Conservation (phyloP, 1,140 invertebrate species). For the Drosophila jambulina region DNA sequence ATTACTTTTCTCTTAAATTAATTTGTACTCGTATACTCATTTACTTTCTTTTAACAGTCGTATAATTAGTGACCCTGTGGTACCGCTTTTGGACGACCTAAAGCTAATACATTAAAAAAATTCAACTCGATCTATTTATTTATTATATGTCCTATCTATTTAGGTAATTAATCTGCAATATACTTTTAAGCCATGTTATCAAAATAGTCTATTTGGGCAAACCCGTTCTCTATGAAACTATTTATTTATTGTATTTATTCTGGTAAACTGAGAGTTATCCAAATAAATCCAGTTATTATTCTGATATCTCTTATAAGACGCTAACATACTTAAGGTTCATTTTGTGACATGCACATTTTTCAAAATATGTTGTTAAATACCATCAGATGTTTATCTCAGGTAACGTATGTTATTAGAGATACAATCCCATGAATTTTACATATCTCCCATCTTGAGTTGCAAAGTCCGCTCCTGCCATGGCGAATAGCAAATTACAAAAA, state of each 20-base stretch:
- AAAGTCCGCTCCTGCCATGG: constrained; percentile 63
- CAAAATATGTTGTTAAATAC: not conserved
- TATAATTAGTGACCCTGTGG: not conserved
- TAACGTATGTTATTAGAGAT: not conserved
- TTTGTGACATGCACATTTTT: not conserved
- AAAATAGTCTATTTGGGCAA: too few relatives aligned
- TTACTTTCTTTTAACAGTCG: not conserved
- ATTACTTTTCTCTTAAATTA: not conserved
- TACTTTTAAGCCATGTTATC: too few relatives aligned
- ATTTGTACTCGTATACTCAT: not conserved
- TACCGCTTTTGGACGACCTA: not conserved
- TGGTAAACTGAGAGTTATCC: too few relatives aligned
- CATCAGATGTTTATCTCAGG: not conserved
- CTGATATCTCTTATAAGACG: not conserved
- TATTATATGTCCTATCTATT: not conserved
- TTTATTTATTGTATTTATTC: not conserved
- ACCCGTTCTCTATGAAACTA: too few relatives aligned
- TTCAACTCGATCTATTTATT: not conserved
- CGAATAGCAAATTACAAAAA: constrained; percentile 55
- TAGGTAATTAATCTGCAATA: not conserved
- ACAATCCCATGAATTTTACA: not conserved
- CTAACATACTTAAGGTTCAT: not conserved
- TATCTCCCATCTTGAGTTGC: constrained; percentile 2
- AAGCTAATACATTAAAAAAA: not conserved
- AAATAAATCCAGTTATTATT: not conserved